phyloP scores from a whole-genome alignment of 1,140 invertebrate species.

The Drosophila novamexicana region DNA sequence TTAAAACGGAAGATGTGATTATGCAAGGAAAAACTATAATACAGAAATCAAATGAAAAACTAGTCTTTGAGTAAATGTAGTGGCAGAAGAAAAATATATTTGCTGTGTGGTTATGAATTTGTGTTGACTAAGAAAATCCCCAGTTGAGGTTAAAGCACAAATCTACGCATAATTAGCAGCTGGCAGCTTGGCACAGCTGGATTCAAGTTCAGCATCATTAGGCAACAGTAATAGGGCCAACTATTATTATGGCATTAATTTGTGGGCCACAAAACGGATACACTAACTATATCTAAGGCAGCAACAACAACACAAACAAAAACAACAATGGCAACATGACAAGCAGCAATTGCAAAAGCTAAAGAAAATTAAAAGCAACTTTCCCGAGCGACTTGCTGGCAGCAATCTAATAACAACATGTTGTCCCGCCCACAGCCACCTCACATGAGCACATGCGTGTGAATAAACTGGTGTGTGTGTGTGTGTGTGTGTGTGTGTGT shows the following conservation, averaged over 20 bases:
- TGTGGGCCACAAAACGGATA: slow-evolving; percentile 45
- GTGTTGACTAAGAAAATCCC: slow-evolving; percentile 21
- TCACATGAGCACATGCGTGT: slow-evolving; percentile 20
- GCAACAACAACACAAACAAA: slow-evolving; percentile 15
- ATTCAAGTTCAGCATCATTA: slow-evolving; percentile 75
- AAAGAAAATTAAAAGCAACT: slow-evolving; percentile 77
- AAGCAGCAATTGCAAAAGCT: slow-evolving; percentile 49
- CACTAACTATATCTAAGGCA: slow-evolving; percentile 2
- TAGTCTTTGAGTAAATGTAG: neutral
- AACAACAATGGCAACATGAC: slow-evolving; percentile 33
- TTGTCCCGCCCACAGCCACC: slow-evolving; percentile 31
- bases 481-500: neutral
- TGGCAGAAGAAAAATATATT: neutral
- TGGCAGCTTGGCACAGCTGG: slow-evolving; percentile 67
- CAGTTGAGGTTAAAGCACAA: slow-evolving; percentile 45
- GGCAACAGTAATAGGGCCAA: slow-evolving; percentile 56
- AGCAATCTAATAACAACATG: slow-evolving; percentile 83
- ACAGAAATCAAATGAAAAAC: neutral
- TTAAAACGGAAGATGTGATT: too few relatives aligned
- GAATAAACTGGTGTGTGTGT: neutral
- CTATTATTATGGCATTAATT: slow-evolving; percentile 82
- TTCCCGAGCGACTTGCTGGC: slow-evolving; percentile 72
- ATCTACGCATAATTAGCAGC: slow-evolving; percentile 75
- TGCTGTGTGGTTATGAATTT: slow-evolving; percentile 1
- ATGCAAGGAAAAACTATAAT: neutral